These are phyloP conservation scores for Diloba caeruleocephala DNA, from an alignment of 2,888 invertebrate species.

Conservation along the genomic window DNA sequence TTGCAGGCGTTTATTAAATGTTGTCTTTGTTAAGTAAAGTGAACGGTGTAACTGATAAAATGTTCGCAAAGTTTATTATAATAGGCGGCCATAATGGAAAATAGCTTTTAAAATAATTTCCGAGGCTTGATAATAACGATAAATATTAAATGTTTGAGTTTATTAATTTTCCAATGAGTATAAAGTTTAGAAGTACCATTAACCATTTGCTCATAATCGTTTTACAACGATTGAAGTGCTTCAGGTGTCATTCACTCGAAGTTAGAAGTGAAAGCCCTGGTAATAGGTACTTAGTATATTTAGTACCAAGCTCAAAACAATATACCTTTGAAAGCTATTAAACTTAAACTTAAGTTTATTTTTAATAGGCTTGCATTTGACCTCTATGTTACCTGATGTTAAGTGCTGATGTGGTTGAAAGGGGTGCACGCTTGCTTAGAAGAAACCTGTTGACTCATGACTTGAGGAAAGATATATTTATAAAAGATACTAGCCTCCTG, in stretches of 20 bases:
- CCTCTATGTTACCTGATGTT: too few species aligned
- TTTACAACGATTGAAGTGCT: neutral
- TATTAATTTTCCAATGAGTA: conserved; percentile 27
- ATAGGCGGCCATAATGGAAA: conserved; percentile 18
- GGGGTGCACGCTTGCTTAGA: too few species aligned
- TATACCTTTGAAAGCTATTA: conserved; percentile 8
- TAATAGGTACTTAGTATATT: conserved; percentile 2
- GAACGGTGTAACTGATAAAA: conserved; percentile 29
- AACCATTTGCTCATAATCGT: conserved; percentile 9
- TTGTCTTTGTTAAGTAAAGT: conserved; percentile 19
- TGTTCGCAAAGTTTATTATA: conserved; percentile 24
- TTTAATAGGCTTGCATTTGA: too few species aligned
- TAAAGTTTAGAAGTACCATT: conserved; percentile 22
- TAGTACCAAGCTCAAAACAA: conserved; percentile 7
- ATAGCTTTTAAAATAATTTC: conserved; percentile 23
- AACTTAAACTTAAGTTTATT: too few species aligned
- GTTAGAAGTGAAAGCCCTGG: neutral
- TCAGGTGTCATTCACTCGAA: conserved; percentile 3
- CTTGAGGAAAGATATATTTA: too few species aligned
- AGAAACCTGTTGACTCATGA: too few species aligned
- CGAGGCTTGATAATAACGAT: conserved; percentile 7
- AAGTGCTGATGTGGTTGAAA: too few species aligned
- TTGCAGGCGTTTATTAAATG: conserved; percentile 34
- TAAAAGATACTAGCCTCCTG: too few species aligned
- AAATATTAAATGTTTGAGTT: conserved; percentile 14